Base-by-base conservation (phyloP, 2,113 vertebrate genomes). In the Xyliphius kryptos region DNA sequence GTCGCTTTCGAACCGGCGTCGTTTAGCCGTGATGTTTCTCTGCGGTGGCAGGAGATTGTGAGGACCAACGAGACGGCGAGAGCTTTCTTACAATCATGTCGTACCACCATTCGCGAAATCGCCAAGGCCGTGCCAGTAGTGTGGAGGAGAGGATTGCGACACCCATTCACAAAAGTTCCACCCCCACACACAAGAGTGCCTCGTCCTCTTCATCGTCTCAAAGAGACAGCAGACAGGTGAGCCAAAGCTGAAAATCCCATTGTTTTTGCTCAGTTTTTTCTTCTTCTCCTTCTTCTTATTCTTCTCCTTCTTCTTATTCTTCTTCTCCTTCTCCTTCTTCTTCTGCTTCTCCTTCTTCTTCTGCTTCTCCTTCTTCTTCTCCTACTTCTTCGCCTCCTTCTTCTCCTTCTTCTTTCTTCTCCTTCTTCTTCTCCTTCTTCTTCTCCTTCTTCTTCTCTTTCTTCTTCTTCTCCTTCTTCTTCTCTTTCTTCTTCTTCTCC, bases 141-240 rank as follows among this genome's bases (percentile, higher is more conserved):
- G 86, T 93, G 11, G 96, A 98, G 73, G 96, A 98, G 77, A 92
- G 92, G 82, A 84, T 69, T 6, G 80, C 87, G 61, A 91, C 90
- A 53, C 90, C 90, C 61, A 84, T 85, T 77, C 90, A 91, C 81
- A 97, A 91, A 83, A 87, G 69, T 9, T 80, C 92, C 71, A 97
- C 94, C 17, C 93, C 93, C 3, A 91, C 92, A 55, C 94, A 98
- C 63, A 93, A 93, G 90, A 97, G 91, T 84, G 88, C 86, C 78
- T 97, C 93, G 38, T 94, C 91, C 11, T 94, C 94, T 1, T 87
- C 89, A 0, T 94, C 92, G 0, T 96, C 92, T 67, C 96, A 97
- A 75, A 89, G 92, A 41, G 95, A 98, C 72, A 92, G 91, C 78
- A 89, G 91, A 69, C 96, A 97, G 92, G 96, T 97, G 86, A 87